Percentiles rank a stretch among this genome's conserved stretches.
Evolutionary conservation across 1,140 invertebrate genomes (phyloP).

Genomic region (Aphis gossypii): DNA sequence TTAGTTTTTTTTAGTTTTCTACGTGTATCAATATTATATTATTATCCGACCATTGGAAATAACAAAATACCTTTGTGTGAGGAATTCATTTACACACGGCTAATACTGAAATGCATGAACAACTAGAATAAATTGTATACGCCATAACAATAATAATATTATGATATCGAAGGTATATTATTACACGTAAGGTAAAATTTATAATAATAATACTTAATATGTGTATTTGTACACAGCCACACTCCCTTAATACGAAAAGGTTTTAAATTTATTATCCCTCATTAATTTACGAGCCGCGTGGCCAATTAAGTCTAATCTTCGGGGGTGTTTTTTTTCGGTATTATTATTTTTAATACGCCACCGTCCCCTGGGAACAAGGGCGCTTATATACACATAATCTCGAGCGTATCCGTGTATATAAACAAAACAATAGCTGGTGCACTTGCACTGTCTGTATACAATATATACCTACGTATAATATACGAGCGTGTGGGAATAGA

Average conservation of each 20-base stretch:
- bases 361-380: neutral
- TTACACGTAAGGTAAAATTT: neutral
- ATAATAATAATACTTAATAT: conserved; percentile 5
- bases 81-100: neutral
- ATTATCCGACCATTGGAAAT: neutral
- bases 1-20: neutral
- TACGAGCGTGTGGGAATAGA: neutral
- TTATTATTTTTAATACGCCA: conserved; percentile 19
- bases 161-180: neutral
- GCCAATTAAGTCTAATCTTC: conserved; percentile 48
- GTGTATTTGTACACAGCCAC: neutral
- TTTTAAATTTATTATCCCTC: conserved; percentile 41
- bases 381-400: neutral
- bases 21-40: neutral
- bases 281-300: neutral
- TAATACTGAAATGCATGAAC: too few relatives aligned
- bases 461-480: neutral
- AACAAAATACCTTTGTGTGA: neutral
- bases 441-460: neutral
- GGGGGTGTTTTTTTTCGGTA: conserved; percentile 2
- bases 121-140: neutral
- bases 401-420: neutral
- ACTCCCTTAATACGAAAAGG: neutral
- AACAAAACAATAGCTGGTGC: neutral
- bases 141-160: neutral